Evolutionary conservation across 2,113 vertebrate genomes (phyloP).

Genomic region (Salvelinus sp.): DNA sequence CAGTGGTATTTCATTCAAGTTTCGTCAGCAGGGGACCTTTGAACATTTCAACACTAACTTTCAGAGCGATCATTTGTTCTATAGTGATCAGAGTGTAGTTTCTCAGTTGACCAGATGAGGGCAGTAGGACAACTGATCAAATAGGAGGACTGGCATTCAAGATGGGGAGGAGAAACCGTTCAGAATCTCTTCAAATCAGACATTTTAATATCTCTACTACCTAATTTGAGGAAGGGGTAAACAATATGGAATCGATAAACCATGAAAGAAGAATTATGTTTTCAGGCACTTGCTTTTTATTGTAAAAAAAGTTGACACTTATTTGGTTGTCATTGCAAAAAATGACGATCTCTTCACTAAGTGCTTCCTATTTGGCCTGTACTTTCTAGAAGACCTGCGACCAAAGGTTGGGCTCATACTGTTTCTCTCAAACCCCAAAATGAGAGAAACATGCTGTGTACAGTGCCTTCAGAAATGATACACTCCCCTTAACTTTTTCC

Average conservation of each 20-base stretch:
- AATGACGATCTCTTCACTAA: background rate
- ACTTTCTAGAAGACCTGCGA: background rate
- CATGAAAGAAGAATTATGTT: background rate
- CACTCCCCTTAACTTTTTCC: no score
- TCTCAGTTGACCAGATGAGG: background rate
- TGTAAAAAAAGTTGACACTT: background rate
- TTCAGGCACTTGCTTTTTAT: background rate
- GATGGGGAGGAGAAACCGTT: background rate
- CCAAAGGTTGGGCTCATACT: background rate
- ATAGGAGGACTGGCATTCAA: background rate
- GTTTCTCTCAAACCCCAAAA: no score
- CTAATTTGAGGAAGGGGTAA: background rate
- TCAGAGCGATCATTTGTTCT: no score
- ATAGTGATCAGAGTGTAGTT: background rate
- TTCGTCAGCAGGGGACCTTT: no score
- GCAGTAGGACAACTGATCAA: background rate
- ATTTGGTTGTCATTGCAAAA: background rate
- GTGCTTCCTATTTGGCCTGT: background rate
- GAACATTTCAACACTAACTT: no score
- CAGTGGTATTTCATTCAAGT: no score
- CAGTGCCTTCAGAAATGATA: no score
- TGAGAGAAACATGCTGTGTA: no score
- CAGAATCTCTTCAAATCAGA: background rate
- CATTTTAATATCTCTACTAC: background rate
- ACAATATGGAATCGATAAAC: background rate